These are phyloP conservation scores for Antheraea assamensis DNA, from an alignment of 2,888 invertebrate species.

Conservation along the genomic window DNA sequence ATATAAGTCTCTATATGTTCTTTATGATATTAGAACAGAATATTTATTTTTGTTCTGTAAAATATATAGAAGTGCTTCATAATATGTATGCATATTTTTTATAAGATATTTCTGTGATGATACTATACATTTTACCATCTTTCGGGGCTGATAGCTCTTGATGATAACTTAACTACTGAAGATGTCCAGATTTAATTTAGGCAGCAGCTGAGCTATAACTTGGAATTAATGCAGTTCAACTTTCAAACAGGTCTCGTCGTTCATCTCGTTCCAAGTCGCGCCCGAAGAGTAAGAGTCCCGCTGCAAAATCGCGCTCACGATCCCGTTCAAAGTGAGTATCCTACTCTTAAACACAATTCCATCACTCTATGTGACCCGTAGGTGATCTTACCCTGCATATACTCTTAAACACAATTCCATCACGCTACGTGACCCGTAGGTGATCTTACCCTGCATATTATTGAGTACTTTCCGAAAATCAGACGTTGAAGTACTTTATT, in stretches of 20 bases:
- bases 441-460: background rate
- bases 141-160: slow-evolving; percentile 82
- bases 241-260: slow-evolving; percentile 61
- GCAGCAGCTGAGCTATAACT: background rate
- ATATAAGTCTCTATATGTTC: no score
- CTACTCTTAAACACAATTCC: background rate
- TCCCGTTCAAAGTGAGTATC: slow-evolving; percentile 88
- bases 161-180: slow-evolving; percentile 53
- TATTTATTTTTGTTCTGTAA: no score
- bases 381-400: slow-evolving; percentile 2
- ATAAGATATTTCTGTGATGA: slow-evolving; percentile 57
- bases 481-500: background rate
- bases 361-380: slow-evolving; percentile 31
- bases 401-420: slow-evolving; percentile 7
- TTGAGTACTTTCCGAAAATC: background rate
- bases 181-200: background rate
- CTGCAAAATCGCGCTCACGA: slow-evolving; percentile 88
- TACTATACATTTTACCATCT: slow-evolving; percentile 79
- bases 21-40: no score
- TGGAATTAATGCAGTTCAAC: background rate
- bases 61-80: no score
- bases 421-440: slow-evolving; percentile 30
- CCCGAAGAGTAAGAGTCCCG: slow-evolving; percentile 89
- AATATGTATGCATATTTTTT: no score
- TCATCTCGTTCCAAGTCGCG: slow-evolving; percentile 84